Percentiles rank a stretch among this genome's conserved stretches.
These are phyloP conservation scores for Xanthia togata DNA, from an alignment of 2,888 invertebrate genomes.

Conservation along the genomic window DNA sequence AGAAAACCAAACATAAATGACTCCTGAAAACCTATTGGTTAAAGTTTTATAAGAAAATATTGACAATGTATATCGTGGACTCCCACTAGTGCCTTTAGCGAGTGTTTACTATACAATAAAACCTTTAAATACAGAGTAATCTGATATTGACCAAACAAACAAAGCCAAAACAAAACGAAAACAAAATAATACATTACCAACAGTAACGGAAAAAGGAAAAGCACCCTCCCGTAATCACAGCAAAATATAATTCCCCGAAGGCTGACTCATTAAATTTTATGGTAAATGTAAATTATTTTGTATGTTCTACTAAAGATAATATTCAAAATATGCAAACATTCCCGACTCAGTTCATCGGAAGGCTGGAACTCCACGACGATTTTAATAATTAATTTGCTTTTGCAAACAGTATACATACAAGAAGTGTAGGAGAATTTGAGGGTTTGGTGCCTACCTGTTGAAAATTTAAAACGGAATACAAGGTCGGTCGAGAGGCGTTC, in stretches of 20 bases:
- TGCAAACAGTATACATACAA: slow-evolving; percentile 69
- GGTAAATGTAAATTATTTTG: slow-evolving; percentile 62
- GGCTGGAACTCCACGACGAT: slow-evolving; percentile 70
- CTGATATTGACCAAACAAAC: slow-evolving; percentile 27
- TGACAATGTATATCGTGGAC: background rate
- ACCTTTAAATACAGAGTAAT: slow-evolving; percentile 18
- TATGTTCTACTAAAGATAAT: slow-evolving; percentile 68
- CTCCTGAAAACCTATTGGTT: too few species aligned
- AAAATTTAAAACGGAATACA: slow-evolving; percentile 81
- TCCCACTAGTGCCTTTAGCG: background rate
- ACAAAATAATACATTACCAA: slow-evolving; percentile 42
- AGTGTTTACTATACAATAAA: background rate
- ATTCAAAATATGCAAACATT: slow-evolving; percentile 74
- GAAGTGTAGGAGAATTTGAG: slow-evolving; percentile 66
- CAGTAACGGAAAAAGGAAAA: slow-evolving; percentile 40
- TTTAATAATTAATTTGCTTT: slow-evolving; percentile 87
- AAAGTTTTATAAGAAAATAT: background rate
- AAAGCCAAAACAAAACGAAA: slow-evolving; percentile 16
- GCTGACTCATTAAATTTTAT: slow-evolving; percentile 61
- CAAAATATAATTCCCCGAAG: slow-evolving; percentile 45
- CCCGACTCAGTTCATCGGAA: slow-evolving; percentile 74
- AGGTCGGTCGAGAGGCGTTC: slow-evolving; percentile 72
- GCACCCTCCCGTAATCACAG: slow-evolving; percentile 43
- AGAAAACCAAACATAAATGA: background rate
- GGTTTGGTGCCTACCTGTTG: slow-evolving; percentile 74